Evolutionary conservation across 2,797 vertebrate genomes (phyloP).

Genomic region (Coccyzus lansbergi): DNA sequence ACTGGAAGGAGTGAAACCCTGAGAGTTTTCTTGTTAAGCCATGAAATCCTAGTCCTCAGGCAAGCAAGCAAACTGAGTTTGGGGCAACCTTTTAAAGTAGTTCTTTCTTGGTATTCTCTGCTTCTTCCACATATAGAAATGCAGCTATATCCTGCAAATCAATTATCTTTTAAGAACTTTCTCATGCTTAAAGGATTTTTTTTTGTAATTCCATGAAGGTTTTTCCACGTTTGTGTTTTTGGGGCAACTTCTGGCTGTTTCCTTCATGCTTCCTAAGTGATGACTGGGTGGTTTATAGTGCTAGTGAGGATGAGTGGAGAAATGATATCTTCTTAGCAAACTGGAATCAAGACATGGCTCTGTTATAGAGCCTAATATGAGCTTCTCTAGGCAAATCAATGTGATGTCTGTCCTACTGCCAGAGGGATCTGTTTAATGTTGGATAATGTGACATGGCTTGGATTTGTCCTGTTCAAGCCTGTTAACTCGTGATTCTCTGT

Average conservation of each 20-base stretch:
- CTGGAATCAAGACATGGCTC: background rate
- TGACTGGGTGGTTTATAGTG: background rate
- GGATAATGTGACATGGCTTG: background rate
- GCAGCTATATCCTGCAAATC: background rate
- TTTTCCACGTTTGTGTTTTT: background rate
- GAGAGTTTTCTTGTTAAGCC: background rate
- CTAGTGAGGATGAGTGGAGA: background rate
- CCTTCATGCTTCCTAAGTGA: background rate
- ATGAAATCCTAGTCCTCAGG: background rate
- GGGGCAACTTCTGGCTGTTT: background rate
- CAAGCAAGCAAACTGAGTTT: background rate
- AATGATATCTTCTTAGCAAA: background rate
- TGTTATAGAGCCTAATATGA: background rate
- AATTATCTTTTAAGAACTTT: background rate
- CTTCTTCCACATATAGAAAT: background rate
- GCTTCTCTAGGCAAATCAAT: background rate
- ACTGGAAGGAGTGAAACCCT: background rate
- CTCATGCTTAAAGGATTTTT: background rate
- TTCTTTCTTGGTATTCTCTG: background rate
- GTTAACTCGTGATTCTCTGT: background rate
- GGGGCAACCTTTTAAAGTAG: background rate
- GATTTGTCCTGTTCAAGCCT: background rate
- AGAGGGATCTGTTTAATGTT: background rate
- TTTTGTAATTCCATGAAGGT: background rate
- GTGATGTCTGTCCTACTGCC: background rate